Evolutionary conservation across 2,797 vertebrate genomes (phyloP).

Genomic region (Australoheros facetus): DNA sequence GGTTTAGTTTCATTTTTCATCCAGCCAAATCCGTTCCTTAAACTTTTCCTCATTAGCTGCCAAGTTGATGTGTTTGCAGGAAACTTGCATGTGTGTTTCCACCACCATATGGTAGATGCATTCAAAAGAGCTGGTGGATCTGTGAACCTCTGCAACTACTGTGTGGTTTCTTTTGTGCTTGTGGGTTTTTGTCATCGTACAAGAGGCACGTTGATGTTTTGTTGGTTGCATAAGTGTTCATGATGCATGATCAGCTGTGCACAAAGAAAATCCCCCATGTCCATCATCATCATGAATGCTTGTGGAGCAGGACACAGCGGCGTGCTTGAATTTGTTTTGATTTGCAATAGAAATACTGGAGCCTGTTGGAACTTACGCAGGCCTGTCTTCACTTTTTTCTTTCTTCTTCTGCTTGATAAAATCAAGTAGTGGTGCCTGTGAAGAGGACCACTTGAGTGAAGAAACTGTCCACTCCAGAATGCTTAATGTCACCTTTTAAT

Average conservation of each 20-base stretch:
- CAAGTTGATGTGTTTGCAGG: conserved; percentile 18
- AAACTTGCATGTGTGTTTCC: conserved; percentile 2
- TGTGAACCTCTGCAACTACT: conserved; percentile 5
- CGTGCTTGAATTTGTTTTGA: conserved; percentile 32
- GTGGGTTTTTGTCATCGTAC: conserved; percentile 40
- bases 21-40: neutral
- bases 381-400: neutral
- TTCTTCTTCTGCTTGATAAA: neutral
- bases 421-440: neutral
- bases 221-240: conserved; percentile 41
- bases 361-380: conserved; percentile 12
- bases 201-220: conserved; percentile 34
- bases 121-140: conserved; percentile 8
- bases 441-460: neutral
- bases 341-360: conserved; percentile 13
- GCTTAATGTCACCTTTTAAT: conserved; percentile 16
- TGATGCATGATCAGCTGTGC: conserved; percentile 41
- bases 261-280: conserved; percentile 22
- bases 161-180: conserved; percentile 15
- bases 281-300: neutral
- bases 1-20: conserved; percentile 33
- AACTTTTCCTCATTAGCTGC: conserved; percentile 32
- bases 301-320: neutral
- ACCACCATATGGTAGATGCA: conserved; percentile 19
- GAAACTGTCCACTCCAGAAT: neutral